Evolutionary conservation across 2,888 invertebrate genomes (phyloP).

Genomic region (Archips crataeganus): DNA sequence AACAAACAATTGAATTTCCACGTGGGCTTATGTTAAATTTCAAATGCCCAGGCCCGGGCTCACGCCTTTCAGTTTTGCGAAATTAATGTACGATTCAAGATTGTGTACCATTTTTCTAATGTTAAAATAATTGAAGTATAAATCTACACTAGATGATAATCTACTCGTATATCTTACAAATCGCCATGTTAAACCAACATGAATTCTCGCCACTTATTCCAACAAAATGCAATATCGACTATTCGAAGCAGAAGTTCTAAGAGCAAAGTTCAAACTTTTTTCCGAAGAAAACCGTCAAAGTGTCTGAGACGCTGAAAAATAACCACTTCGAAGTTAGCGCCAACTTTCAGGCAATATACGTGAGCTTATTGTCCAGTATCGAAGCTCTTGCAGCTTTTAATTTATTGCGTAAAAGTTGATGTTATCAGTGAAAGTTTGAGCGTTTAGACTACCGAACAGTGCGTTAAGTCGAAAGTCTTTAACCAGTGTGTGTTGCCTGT

Average conservation of each 20-base stretch:
- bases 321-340: conserved; percentile 18
- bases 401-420: neutral
- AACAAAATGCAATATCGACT: conserved; percentile 20
- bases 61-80: no score
- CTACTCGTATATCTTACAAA: neutral
- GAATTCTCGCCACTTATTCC: neutral
- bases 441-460: neutral
- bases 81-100: no score
- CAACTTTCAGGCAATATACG: conserved; percentile 40
- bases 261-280: conserved; percentile 40
- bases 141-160: no score
- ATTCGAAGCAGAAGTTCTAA: conserved; percentile 26
- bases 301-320: conserved; percentile 34
- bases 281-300: conserved; percentile 25
- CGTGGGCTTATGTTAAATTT: no score
- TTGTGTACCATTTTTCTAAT: no score
- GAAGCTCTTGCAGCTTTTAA: conserved; percentile 15
- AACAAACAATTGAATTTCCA: no score
- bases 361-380: conserved; percentile 31
- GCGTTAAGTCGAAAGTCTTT: no score
- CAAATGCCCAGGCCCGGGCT: no score
- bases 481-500: no score
- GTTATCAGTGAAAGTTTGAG: neutral
- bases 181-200: neutral
- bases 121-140: no score